Percentiles rank a stretch among this genome's conserved stretches.
phyloP scores from a whole-genome alignment of 2,113 vertebrate genomes.

The Muntiacus muntjak region DNA sequence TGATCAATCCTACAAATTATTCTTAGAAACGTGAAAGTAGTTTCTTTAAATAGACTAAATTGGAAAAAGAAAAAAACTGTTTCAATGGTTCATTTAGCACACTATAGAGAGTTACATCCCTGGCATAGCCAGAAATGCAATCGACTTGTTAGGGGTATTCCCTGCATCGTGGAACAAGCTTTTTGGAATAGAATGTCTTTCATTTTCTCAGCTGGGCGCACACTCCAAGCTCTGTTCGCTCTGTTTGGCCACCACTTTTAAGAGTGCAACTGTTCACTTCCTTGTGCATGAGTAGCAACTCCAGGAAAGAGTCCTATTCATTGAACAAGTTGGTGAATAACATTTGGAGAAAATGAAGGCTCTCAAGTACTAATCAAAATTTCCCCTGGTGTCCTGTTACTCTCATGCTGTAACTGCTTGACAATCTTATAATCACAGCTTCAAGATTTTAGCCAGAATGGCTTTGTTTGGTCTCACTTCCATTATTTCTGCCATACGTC shows the following conservation, averaged over 20 bases:
- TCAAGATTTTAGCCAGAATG: conserved; percentile 67
- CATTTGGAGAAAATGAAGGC: conserved; percentile 65
- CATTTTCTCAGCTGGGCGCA: background rate
- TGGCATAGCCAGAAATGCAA: background rate
- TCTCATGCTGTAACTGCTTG: conserved; percentile 58
- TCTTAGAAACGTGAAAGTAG: background rate
- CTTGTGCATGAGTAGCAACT: conserved; percentile 37
- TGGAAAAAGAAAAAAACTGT: background rate
- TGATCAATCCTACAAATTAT: conserved; percentile 6
- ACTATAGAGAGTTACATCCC: background rate
- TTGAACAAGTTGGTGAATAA: conserved; percentile 60
- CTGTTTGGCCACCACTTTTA: conserved; percentile 1
- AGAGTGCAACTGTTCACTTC: background rate
- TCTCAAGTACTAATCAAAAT: conserved; percentile 57
- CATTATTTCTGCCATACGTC: conserved; percentile 62
- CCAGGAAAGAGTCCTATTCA: conserved; percentile 56
- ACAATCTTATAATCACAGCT: conserved; percentile 65
- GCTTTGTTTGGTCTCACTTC: conserved; percentile 57
- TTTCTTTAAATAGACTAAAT: background rate
- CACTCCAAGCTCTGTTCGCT: background rate
- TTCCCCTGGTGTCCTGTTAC: conserved; percentile 57
- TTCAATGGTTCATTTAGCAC: background rate
- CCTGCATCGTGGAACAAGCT: background rate
- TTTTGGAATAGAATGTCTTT: background rate
- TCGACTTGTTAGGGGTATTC: background rate